Percentiles rank a stretch among this genome's conserved stretches.
These are phyloP conservation scores for Zaprionus kolodkinae DNA, from an alignment of 1,140 invertebrate genomes.

Conservation along the genomic window DNA sequence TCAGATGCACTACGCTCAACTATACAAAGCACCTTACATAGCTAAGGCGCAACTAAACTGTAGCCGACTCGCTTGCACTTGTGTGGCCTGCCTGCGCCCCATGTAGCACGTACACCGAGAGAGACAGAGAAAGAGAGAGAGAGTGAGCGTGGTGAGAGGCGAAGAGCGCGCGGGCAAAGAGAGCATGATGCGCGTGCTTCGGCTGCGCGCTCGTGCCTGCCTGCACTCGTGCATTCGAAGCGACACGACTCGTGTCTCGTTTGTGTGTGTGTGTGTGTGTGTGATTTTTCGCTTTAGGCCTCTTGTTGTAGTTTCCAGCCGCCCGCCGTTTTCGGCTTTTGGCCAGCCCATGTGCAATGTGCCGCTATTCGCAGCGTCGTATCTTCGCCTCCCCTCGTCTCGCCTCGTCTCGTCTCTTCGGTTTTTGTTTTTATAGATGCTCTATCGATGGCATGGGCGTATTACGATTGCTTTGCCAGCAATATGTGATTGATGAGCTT, in stretches of 20 bases:
- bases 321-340: conserved; percentile 44
- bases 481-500: conserved; percentile 32
- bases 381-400: conserved; percentile 33
- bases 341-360: conserved; percentile 58
- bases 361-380: conserved; percentile 63
- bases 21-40: conserved; percentile 77
- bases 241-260: conserved; percentile 2
- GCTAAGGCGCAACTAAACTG: conserved; percentile 69
- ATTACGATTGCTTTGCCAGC: conserved; percentile 40
- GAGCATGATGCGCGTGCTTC: conserved; percentile 70
- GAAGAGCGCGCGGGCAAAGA: conserved; percentile 38
- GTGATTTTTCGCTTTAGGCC: conserved; percentile 75
- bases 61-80: conserved; percentile 65
- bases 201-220: conserved; percentile 28
- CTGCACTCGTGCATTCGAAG: conserved; percentile 31
- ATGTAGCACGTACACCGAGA: too few species aligned
- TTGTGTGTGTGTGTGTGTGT: conserved; percentile 7
- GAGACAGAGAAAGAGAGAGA: too few species aligned
- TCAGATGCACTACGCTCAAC: conserved; percentile 76
- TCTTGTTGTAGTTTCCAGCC: conserved; percentile 72
- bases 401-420: conserved; percentile 41
- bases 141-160: neutral
- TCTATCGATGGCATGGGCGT: conserved; percentile 14
- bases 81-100: neutral
- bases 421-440: conserved; percentile 46